These are phyloP conservation scores for Triplophysa rosa DNA, from an alignment of 2,113 vertebrate species.

Conservation along the genomic window DNA sequence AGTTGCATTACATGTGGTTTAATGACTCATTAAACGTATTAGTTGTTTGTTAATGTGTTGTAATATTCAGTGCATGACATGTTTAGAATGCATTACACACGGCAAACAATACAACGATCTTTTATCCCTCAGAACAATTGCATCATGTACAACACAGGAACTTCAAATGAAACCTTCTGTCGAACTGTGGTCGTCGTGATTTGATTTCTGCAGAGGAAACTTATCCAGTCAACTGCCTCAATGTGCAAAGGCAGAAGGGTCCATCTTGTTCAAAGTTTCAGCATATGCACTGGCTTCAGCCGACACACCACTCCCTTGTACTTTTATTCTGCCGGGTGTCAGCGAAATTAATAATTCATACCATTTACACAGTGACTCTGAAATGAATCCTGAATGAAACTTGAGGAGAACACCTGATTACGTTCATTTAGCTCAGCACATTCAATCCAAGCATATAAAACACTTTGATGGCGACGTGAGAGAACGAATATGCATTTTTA, in stretches of 20 bases:
- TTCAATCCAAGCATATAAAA: not conserved
- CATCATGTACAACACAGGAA: not conserved
- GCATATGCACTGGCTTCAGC: conserved; percentile 16
- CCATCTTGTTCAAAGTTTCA: not conserved
- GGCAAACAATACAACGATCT: not conserved
- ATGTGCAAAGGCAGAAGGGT: not conserved
- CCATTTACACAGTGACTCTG: conserved; percentile 20
- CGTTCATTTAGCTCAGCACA: conserved; percentile 27
- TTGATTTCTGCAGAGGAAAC: not conserved
- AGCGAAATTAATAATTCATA: conserved; percentile 37
- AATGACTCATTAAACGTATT: not conserved
- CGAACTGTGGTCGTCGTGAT: not conserved
- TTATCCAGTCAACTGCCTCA: not conserved
- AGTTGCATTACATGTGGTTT: too few species aligned
- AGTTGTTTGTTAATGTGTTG: not conserved
- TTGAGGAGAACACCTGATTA: conserved; percentile 21
- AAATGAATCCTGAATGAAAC: conserved; percentile 25
- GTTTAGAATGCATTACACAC: not conserved
- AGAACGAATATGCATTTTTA: too few species aligned
- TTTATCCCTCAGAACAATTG: not conserved
- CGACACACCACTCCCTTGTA: conserved; percentile 28
- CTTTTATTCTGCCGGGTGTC: conserved; percentile 29
- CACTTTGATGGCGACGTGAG: too few species aligned
- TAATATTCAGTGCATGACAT: not conserved
- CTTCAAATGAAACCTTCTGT: not conserved